Base-by-base conservation (phyloP, 2,797 vertebrate species). In the Glossophaga mutica region DNA sequence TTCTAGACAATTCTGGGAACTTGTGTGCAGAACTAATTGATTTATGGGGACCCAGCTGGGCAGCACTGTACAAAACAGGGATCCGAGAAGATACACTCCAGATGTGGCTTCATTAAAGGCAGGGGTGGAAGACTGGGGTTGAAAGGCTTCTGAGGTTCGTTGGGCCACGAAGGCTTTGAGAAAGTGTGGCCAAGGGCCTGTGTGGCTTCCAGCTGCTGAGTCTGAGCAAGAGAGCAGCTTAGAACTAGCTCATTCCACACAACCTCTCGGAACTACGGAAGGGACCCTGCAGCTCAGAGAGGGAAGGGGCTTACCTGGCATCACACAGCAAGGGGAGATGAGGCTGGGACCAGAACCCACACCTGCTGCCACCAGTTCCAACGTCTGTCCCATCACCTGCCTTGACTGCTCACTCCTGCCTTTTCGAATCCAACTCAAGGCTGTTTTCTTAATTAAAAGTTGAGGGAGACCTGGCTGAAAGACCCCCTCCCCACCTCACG, bases 1-100 rank as follows among this genome's bases (percentile, higher is more conserved):
- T 96, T 92, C 92, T 92, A 95, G 96, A 95, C 73, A 96, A 78
- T 97, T 97, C 96, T 96, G 97, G 95, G 97, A 97, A 97, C 74
- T 96, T 90, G 70, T 84, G 90, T 95, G 88, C 71, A 95, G 83
- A 97, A 87, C 78, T 91, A 97, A 89, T 95, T 97, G 97, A 97
- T 97, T 97, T 96, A 97, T 95, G 94, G 91, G 62, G 92, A 89
- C 73, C 92, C 96, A 97, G 97, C 97, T 97, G 97, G 94, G 96
- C 94, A 87, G 94, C 94, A 73, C 90, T 94, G 59, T 68, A 94
- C 94, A 88, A 91, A 96, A 83, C 95, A 96, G 90, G 74, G 46
- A 86, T 91, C 50, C 14, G 94, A 91, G 78, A 90, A 95, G 97
- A 97, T 94, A 39, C 0, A 55, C 74, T 97, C 97, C 97, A 97